phyloP scores from a whole-genome alignment of 2,113 vertebrate species.

The Heptranchias perlo region DNA sequence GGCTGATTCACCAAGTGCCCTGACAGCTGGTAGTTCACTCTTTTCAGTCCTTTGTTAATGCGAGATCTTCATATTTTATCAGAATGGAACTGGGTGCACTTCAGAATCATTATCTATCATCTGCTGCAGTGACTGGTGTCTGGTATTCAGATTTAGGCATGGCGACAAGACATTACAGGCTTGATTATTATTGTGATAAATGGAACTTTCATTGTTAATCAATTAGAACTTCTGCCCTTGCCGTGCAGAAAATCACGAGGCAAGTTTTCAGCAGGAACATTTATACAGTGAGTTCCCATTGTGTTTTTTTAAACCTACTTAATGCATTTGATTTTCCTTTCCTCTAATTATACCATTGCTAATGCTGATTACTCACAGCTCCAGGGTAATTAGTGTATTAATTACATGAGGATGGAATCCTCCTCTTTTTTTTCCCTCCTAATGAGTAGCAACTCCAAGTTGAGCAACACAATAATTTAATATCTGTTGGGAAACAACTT shows the following conservation, averaged over 20 bases:
- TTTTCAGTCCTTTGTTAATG: not conserved
- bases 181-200: not conserved
- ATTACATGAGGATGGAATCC: slow-evolving; percentile 40
- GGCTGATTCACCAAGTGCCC: not conserved
- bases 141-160: not conserved
- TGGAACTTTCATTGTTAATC: not conserved
- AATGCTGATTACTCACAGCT: slow-evolving; percentile 42
- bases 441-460: not conserved
- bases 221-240: not conserved
- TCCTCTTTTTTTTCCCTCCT: slow-evolving; percentile 41
- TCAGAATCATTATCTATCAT: not conserved
- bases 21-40: not conserved
- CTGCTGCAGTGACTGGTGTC: not conserved
- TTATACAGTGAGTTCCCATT: not conserved
- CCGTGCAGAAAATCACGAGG: not conserved
- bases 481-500: not conserved
- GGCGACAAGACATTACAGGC: not conserved
- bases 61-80: not conserved
- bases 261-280: not conserved
- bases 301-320: slow-evolving; percentile 35
- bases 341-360: slow-evolving; percentile 44
- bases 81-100: not conserved
- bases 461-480: not conserved
- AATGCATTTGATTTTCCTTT: slow-evolving; percentile 42
- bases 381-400: slow-evolving; percentile 42